phyloP scores from a whole-genome alignment of 2,888 invertebrate species.

The Acronicta alni region DNA sequence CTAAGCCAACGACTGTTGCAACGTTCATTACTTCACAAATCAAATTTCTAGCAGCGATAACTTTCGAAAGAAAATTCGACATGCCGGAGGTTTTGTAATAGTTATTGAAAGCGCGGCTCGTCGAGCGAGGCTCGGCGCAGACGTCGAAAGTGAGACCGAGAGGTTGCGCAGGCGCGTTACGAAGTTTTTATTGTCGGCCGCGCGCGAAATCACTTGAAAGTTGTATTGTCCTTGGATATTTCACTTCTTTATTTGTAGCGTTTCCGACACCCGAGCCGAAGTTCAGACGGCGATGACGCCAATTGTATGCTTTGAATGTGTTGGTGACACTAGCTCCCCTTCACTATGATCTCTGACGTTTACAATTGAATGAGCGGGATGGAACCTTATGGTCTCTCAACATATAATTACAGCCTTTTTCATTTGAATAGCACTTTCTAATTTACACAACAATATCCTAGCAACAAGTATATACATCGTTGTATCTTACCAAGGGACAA shows the following conservation, averaged over 20 bases:
- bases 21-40: slow-evolving; percentile 58
- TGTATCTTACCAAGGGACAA: slow-evolving; percentile 71
- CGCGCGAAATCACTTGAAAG: slow-evolving; percentile 89
- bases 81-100: slow-evolving; percentile 84
- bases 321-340: slow-evolving; percentile 75
- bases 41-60: slow-evolving; percentile 71
- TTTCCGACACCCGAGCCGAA: slow-evolving; percentile 85
- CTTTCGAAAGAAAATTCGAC: slow-evolving; percentile 85
- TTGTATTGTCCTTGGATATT: slow-evolving; percentile 89
- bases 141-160: slow-evolving; percentile 87
- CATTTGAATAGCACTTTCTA: slow-evolving; percentile 45
- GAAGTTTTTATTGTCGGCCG: slow-evolving; percentile 88
- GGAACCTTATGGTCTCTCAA: slow-evolving; percentile 46
- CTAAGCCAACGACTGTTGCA: slow-evolving; percentile 56
- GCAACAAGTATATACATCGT: slow-evolving; percentile 36
- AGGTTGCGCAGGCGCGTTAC: slow-evolving; percentile 88
- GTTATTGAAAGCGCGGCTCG: slow-evolving; percentile 83
- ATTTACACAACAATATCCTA: slow-evolving; percentile 36
- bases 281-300: slow-evolving; percentile 79
- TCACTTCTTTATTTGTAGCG: slow-evolving; percentile 87
- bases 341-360: slow-evolving; percentile 72
- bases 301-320: slow-evolving; percentile 73
- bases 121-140: slow-evolving; percentile 76
- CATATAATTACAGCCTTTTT: slow-evolving; percentile 38
- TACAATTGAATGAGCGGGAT: slow-evolving; percentile 61